Base-by-base conservation (phyloP, 1,140 invertebrate species). In the Trichonephila inaurata region DNA sequence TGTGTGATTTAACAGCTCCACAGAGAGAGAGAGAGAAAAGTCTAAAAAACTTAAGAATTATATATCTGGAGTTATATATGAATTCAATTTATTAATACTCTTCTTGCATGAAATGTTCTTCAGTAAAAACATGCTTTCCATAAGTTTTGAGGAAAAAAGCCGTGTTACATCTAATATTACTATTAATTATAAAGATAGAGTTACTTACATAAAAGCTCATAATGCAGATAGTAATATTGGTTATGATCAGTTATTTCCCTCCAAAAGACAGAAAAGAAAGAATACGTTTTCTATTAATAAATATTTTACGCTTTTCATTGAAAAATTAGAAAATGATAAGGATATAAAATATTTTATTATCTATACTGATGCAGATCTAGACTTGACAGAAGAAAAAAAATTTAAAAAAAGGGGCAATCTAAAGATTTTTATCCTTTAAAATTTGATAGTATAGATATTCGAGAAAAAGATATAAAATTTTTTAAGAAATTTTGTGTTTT, bases 381-480 rank as follows among this genome's bases (percentile, higher is more conserved):
- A 90, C 21, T 51, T 28, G 0, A 28, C 28, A 28, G 28, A 28
- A 28, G 28, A 28, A 28, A 28, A 28, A 1, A 28, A 1, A 60
- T 58, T 60, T 28, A 28, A 66, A 81, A 66, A 90, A 90, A 81
- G 81, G 69, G 69, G 14, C 1, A 6, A 21, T 90, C 33, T 4
- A 90, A 81, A 81, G 33, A 72, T n/a, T 89, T 89, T 89, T 51
- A 89, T 72, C 88, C 88, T 72, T 72, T 89, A 8, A 72, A 89
- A 89, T 1, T 89, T 89, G 18, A 58, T 89, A 44, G 40, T 16
- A 64, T 51, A 51, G 28, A 90, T 81, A 72, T 33, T 24, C 72
- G 77, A 90, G 14, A 90, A 28, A 77, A 66, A 81, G 77, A 18
- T 90, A 90, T 81, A 90, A 90, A 90, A 90, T 90, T 90, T 90